phyloP scores from a whole-genome alignment of 2,113 vertebrate species.

The Thymallus thymallus region DNA sequence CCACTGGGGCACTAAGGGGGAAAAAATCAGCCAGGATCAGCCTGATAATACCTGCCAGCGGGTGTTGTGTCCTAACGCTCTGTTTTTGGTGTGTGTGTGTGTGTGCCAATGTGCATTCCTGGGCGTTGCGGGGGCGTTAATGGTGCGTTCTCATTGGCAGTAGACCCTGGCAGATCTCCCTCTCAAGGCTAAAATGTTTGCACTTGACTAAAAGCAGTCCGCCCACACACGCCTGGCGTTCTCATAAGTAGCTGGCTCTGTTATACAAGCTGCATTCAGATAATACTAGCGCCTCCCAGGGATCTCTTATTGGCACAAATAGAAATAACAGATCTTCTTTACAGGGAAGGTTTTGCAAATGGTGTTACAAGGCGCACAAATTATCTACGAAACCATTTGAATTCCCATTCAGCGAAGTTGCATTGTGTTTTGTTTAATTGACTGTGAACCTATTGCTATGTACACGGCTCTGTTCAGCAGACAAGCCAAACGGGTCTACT shows the following conservation, averaged over 20 bases:
- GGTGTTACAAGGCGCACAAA: constrained; percentile 57
- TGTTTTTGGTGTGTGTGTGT: constrained; percentile 28
- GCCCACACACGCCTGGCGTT: constrained; percentile 59
- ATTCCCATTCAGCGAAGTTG: constrained; percentile 57
- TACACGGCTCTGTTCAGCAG: constrained; percentile 58
- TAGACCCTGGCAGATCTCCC: constrained; percentile 55
- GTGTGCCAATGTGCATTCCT: constrained; percentile 15
- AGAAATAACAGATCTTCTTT: constrained; percentile 37
- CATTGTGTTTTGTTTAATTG: constrained; percentile 70
- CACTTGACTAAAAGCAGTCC: constrained; percentile 74
- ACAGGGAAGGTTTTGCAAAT: constrained; percentile 55
- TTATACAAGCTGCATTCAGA: constrained; percentile 67
- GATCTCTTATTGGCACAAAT: constrained; percentile 29
- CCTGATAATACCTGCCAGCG: constrained; percentile 11
- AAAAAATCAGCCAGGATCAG: constrained; percentile 30
- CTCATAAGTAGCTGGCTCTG: constrained; percentile 60
- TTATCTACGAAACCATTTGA: constrained; percentile 63
- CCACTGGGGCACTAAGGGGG: neutral
- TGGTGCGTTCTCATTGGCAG: constrained; percentile 63
- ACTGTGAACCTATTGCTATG: constrained; percentile 66
- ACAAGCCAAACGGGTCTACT: constrained; percentile 60
- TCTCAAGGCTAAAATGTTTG: constrained; percentile 75
- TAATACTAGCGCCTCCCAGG: constrained; percentile 42
- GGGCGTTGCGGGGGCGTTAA: constrained; percentile 57
- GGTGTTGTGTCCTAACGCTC: constrained; percentile 8